Evolutionary conservation across 2,888 invertebrate species (phyloP).

Genomic region (Lasius platythorax): DNA sequence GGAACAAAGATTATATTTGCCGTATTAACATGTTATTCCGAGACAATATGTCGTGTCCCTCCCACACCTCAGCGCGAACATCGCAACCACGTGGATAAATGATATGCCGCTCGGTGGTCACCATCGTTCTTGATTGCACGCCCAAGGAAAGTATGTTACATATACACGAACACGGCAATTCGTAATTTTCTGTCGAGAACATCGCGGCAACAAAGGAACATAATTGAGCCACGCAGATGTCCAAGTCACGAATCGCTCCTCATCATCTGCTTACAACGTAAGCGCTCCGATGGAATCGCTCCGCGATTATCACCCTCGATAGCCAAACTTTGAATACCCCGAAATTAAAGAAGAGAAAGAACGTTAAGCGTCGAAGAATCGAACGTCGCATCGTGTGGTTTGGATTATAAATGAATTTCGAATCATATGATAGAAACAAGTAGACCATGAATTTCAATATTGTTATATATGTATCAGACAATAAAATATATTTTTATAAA

Average conservation of each 20-base stretch:
- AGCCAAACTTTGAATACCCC: not conserved
- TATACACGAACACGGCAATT: constrained; percentile 54
- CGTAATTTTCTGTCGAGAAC: constrained; percentile 38
- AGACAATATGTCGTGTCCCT: constrained; percentile 40
- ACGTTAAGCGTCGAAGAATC: not conserved
- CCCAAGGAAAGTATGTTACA: constrained; percentile 46
- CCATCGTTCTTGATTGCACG: constrained; percentile 30
- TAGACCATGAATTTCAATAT: not conserved
- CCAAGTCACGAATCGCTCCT: constrained; percentile 58
- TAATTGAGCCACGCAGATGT: constrained; percentile 69
- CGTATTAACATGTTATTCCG: constrained; percentile 48
- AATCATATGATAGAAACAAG: not conserved
- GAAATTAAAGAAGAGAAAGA: not conserved
- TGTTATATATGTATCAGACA: not conserved
- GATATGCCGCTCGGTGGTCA: constrained; percentile 17
- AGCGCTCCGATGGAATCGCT: constrained; percentile 48
- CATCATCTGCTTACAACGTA: constrained; percentile 41
- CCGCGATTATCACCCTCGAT: constrained; percentile 39
- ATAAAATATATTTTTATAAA: not conserved
- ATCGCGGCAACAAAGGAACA: constrained; percentile 58
- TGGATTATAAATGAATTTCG: not conserved
- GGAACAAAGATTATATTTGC: constrained; percentile 30
- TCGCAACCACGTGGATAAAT: constrained; percentile 30
- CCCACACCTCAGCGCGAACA: constrained; percentile 31
- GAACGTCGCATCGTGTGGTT: not conserved